phyloP scores from a whole-genome alignment of 2,113 vertebrate species.

The Peromyscus californicus region DNA sequence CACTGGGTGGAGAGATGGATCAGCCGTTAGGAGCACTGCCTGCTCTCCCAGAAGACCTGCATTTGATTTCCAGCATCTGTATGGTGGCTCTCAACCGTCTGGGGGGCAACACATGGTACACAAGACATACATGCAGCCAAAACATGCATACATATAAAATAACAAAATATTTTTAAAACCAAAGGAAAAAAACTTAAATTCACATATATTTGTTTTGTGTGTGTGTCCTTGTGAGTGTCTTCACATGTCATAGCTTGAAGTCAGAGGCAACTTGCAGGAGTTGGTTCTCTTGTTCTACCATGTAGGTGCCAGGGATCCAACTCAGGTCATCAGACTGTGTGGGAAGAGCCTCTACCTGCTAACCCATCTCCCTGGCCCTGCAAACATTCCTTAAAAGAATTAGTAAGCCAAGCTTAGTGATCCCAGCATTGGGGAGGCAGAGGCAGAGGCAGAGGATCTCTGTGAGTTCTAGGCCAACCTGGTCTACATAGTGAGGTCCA shows the following conservation, averaged over 20 bases:
- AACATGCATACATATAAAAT: not conserved
- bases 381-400: constrained; percentile 35
- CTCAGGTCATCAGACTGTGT: not conserved
- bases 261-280: not conserved
- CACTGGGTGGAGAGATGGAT: not conserved
- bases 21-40: not conserved
- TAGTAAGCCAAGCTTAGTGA: not conserved
- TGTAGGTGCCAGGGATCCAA: not conserved
- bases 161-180: not conserved
- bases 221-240: no score
- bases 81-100: not conserved
- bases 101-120: not conserved
- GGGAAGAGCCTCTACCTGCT: not conserved
- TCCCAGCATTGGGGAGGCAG: not conserved
- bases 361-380: not conserved
- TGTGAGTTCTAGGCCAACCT: not conserved
- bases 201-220: not conserved
- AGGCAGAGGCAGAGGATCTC: not conserved
- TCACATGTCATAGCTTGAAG: not conserved
- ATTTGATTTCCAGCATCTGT: not conserved
- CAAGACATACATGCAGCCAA: not conserved
- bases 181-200: not conserved
- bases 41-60: not conserved
- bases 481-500: not conserved
- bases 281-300: not conserved